Evolutionary conservation across 2,113 vertebrate species (phyloP), one percentile per base, ranked within the genome.

Genomic region (Barnardius zonarius): DNA sequence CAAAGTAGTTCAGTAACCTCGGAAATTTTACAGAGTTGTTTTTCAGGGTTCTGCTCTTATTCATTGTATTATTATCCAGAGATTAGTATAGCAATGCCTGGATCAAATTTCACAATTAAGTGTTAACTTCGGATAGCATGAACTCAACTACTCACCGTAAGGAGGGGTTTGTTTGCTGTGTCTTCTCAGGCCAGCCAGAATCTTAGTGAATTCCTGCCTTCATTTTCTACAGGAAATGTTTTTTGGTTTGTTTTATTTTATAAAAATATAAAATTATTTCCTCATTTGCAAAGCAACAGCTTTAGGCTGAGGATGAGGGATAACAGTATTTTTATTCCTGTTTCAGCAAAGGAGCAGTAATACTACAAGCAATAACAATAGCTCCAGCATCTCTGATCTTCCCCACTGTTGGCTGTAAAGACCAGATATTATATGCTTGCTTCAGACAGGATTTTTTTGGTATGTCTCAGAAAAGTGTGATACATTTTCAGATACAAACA

Each of bases 301-400:
- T 31, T n/a, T 52, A 37, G 20, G 27, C 7, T 0, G 0, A 81
- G 43, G 24, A 25, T 25, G 14, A 76, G 37, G 11, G n/a, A 66
- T 4, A 46, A 51, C 17, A 44, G 23, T 1, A 28, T 39, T 95
- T 87, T 81, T 8, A 17, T 6, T 62, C 43, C 4, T 52, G 52
- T 66, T 76, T 19, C 55, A 85, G n/a, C 14, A 39, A 52, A 69
- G 30, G 0, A 31, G 11, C 1, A 3, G 8, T 10, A 14, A 64
- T 17, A n/a, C 17, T 4, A 31, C 43, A 30, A 39, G 44, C 7
- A 41, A 28, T 3, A 3, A n/a, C 33, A 35, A 22, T 10, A 61
- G 35, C 10, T 10, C 41, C 44, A 68, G 52, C 66, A 35, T 16
- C 41, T 52, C 55, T 30, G 13, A 33, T n/a, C 44, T 62, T 78